Base-by-base conservation (phyloP, 37 sponge, comb jelly and placozoan species). In the Lycopodina hypogea region DNA sequence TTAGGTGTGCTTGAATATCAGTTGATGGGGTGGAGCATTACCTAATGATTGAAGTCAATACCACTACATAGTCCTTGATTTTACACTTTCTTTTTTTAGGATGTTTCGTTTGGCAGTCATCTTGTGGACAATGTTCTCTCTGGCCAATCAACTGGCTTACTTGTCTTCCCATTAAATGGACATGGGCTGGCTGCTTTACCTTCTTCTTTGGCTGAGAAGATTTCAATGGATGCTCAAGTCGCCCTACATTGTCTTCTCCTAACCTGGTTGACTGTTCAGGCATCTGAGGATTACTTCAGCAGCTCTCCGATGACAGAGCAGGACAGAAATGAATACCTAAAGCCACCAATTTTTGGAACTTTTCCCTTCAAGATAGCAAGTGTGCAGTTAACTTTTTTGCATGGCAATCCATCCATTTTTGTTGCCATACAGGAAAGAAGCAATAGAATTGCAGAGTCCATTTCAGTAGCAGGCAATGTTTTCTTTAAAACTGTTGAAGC, bases 361-460 rank as follows among this genome's bases (percentile, higher is more conserved):
- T 26, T 71, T 14, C 88, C 82, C 4, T 71, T 87, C 68, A 12
- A 30, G n/a, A 73, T 87, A 30, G 61, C 71, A 17, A 78, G 71
- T 0, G 18, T 87, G 33, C 77, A 78, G 63, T 78, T 77, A 56
- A 85, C 78, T 2, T 30, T 81, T 33, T 42, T 81, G 21, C 72
- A 70, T 22, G 83, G 83, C 23, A 1, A 48, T 18, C 82, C 63
- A 36, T 69, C 70, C 26, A 59, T 87, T 53, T 33, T 80, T 11
- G 40, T 81, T 33, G 87, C 75, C 1, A 67, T 81, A 22, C 24
- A 50, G 42, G 30, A 26, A 12, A 35, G 32, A 14, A 15, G 30
- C 17, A 48, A 39, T 3, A 50, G 19, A 67, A 30, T 6, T 3
- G 37, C 2, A 6, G 14, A 12, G 4, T 34, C 3, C 30, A 8